Percentiles rank a stretch among this genome's conserved stretches.
These are phyloP conservation scores for Blastobasis lacticolella DNA, from an alignment of 2,888 invertebrate genomes.

Conservation along the genomic window DNA sequence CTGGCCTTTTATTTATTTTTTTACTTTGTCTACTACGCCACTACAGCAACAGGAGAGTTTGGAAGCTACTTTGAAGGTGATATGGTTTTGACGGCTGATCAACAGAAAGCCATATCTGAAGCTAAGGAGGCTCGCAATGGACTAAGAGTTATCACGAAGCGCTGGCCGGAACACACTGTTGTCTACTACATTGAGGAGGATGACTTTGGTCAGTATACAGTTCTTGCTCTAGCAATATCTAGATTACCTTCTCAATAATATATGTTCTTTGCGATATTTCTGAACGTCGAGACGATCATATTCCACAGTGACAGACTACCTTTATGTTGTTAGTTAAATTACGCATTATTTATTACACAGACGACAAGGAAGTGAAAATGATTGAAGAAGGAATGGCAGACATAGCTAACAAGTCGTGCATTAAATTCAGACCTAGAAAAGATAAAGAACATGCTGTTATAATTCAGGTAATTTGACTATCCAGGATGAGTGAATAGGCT, in stretches of 20 bases:
- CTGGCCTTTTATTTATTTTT: too few relatives aligned
- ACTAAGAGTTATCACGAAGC: slow-evolving; percentile 41
- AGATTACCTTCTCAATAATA: background rate
- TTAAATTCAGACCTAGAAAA: slow-evolving; percentile 40
- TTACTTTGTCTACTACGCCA: too few relatives aligned
- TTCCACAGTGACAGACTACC: background rate
- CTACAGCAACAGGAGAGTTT: slow-evolving; percentile 24
- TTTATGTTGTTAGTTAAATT: background rate
- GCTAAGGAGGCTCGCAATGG: slow-evolving; percentile 52
- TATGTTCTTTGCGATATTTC: background rate
- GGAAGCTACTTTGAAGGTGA: slow-evolving; percentile 69
- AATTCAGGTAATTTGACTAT: slow-evolving; percentile 36
- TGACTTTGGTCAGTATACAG: slow-evolving; percentile 52
- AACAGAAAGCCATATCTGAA: slow-evolving; percentile 32
- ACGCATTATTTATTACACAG: slow-evolving; percentile 24
- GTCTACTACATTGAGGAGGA: slow-evolving; percentile 52
- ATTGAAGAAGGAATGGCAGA: slow-evolving; percentile 57
- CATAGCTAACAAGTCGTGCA: slow-evolving; percentile 57
- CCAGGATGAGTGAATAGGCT: too few relatives aligned
- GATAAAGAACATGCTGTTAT: slow-evolving; percentile 45
- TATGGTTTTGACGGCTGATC: slow-evolving; percentile 47
- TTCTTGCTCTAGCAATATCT: background rate
- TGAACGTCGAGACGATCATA: background rate
- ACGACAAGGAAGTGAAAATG: slow-evolving; percentile 45
- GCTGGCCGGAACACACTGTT: slow-evolving; percentile 64